Conservation (phyloP, 2,888 invertebrate genomes). For the Amphipyra berbera region DNA sequence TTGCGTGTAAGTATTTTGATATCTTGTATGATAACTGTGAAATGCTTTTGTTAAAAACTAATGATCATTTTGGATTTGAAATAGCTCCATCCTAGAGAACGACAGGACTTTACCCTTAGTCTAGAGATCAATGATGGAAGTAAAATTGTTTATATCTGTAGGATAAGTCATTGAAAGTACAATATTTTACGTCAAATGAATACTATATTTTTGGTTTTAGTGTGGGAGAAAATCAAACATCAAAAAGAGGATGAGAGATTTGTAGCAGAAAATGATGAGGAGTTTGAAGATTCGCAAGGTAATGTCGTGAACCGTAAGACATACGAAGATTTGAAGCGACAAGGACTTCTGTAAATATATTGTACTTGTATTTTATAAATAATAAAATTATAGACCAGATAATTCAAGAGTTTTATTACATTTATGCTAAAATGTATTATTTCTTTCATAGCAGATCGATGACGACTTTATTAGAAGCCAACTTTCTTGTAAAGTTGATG, state of each 20-base stretch:
- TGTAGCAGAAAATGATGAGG: constrained; percentile 99
- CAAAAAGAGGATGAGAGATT: constrained; percentile 98
- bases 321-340: constrained; percentile 99
- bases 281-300: constrained; percentile 99
- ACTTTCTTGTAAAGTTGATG: no score
- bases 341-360: constrained; percentile 95
- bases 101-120: no score
- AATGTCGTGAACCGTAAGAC: constrained; percentile 99
- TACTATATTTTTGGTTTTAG: constrained; percentile 79
- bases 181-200: no score
- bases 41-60: no score
- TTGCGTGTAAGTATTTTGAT: constrained; percentile 92
- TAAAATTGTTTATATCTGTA: no score
- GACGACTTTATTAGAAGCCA: no score
- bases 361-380: constrained; percentile 15
- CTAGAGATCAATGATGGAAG: background rate
- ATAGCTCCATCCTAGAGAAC: no score
- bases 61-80: no score
- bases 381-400: constrained; percentile 31
- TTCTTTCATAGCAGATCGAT: background rate
- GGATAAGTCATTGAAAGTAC: no score
- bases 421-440: background rate
- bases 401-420: background rate
- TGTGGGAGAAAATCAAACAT: constrained; percentile 99
- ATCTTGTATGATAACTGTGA: background rate